phyloP scores from a whole-genome alignment of 2,888 invertebrate genomes.

The Limnephilus rhombicus region DNA sequence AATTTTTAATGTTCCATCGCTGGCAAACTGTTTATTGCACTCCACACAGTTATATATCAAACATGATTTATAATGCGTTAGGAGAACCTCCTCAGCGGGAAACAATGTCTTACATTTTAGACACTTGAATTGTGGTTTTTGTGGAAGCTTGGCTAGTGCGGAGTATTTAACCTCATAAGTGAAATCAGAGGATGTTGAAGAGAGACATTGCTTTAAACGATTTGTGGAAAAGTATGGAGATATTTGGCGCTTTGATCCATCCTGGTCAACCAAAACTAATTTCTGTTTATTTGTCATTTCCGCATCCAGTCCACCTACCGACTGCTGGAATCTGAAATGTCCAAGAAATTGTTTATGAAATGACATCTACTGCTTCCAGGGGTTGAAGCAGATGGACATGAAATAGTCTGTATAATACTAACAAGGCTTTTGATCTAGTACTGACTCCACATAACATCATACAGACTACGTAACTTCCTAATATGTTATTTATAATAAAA shows the following conservation, averaged over 20 bases:
- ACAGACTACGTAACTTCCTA: background rate
- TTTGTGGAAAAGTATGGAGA: conserved; percentile 3
- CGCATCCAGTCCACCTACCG: background rate
- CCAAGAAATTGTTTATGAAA: conserved; percentile 35
- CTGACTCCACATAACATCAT: background rate
- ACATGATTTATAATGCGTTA: background rate
- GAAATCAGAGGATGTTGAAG: background rate
- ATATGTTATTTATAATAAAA: too few relatives aligned
- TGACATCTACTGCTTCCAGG: background rate
- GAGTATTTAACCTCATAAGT: background rate
- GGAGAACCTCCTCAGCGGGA: background rate
- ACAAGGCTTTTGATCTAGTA: background rate
- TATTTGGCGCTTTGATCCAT: background rate
- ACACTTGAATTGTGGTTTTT: background rate
- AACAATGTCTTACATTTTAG: background rate
- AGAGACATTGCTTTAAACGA: background rate
- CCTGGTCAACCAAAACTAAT: conserved; percentile 15
- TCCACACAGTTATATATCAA: background rate
- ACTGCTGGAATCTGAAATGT: conserved; percentile 31
- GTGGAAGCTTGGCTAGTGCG: background rate
- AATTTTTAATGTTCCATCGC: conserved; percentile 34
- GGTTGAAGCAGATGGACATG: background rate
- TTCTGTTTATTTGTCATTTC: conserved; percentile 18
- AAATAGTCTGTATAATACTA: background rate
- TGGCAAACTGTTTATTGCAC: conserved; percentile 31